Evolutionary conservation across 2,797 vertebrate species (phyloP).

Genomic region (Ptychobarbus kaznakovi): DNA sequence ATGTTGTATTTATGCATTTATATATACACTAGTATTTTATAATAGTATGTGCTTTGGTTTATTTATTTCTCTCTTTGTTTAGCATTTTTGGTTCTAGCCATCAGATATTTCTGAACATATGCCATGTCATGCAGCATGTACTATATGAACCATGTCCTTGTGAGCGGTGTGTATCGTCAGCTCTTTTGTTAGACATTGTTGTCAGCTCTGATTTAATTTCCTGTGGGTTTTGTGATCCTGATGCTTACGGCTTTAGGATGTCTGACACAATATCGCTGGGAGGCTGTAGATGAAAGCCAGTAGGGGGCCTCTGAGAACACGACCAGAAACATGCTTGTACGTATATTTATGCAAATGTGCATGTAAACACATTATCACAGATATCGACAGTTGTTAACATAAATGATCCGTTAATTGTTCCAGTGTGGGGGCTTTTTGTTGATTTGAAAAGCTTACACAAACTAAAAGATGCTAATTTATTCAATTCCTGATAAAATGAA

Average conservation of each 20-base stretch:
- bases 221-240: slow-evolving; percentile 39
- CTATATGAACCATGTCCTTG: background rate
- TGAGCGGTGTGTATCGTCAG: background rate
- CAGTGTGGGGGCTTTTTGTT: background rate
- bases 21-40: too few species aligned
- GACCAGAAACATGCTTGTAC: background rate
- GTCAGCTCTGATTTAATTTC: slow-evolving; percentile 32
- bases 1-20: background rate
- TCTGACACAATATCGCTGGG: slow-evolving; percentile 12
- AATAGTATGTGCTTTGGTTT: background rate
- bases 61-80: background rate
- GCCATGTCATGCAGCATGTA: background rate
- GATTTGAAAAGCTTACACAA: background rate
- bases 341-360: background rate
- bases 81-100: background rate
- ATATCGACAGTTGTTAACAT: background rate
- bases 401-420: background rate
- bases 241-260: slow-evolving; percentile 6
- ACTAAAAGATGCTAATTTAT: background rate
- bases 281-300: slow-evolving; percentile 39
- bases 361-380: background rate
- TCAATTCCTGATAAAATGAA: background rate
- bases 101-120: background rate
- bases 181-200: slow-evolving; percentile 30
- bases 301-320: slow-evolving; percentile 35